These are phyloP conservation scores for Danio kyathit DNA, from an alignment of 2,797 vertebrate species.

Conservation along the genomic window DNA sequence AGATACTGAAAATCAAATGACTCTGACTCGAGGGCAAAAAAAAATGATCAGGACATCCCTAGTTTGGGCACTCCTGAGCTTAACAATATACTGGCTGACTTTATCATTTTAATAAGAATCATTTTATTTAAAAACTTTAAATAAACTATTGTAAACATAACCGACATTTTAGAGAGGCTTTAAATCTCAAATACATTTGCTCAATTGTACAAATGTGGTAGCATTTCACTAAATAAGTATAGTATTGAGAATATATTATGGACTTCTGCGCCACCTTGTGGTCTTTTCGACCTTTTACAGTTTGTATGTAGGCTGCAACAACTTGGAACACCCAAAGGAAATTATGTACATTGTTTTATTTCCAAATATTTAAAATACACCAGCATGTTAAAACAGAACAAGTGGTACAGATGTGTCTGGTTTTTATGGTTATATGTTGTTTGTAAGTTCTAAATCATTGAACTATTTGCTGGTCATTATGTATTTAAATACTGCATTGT, in stretches of 20 bases:
- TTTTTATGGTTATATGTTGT: background rate
- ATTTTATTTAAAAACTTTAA: rapidly evolving
- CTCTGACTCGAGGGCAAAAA: no score
- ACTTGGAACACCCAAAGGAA: background rate
- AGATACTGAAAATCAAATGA: no score
- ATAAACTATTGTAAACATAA: background rate
- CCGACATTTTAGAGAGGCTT: background rate
- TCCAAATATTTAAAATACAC: background rate
- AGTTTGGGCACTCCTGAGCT: no score
- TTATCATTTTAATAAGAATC: background rate
- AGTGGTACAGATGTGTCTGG: background rate
- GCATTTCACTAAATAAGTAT: background rate
- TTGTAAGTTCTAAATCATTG: background rate
- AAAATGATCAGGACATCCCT: no score
- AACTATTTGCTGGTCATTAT: background rate
- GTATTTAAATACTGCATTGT: background rate
- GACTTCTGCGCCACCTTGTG: conserved; percentile 24
- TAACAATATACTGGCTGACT: background rate
- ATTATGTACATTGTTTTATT: background rate
- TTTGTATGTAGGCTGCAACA: background rate
- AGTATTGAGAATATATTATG: background rate
- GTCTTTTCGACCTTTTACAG: background rate
- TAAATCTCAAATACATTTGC: background rate
- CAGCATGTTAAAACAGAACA: background rate
- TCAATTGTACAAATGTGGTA: no score